Base-by-base conservation (phyloP, 2,888 invertebrate genomes). In the Archips xylosteana region DNA sequence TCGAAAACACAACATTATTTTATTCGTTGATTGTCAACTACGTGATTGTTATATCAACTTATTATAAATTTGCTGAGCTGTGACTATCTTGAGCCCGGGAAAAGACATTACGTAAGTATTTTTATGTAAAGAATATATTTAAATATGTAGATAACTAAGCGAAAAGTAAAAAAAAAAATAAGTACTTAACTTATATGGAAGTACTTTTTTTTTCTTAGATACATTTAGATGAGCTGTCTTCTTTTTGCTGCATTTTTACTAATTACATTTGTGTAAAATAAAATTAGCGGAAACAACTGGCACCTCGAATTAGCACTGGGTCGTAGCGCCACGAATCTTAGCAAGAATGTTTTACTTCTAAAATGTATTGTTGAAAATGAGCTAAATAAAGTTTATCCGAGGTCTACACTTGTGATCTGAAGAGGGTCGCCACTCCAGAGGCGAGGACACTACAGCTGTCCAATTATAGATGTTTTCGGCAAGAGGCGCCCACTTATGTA, bases 401-500 rank as follows among this genome's bases (percentile, higher is more conserved):
- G 87, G 83, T 82, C 81, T 82, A 79, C 84, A 84, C 88, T 88
- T 78, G 79, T 83, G 82, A 80, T 83, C 78, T 86, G 87, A 90
- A 91, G 89, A 91, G 92, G 92, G 92, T 92, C 89, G 83, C 84
- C 86, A 80, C 92, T 92, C 82, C 12, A 34, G 82, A 83, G 80
- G 74, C 78, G 85, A 90, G 89, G 81, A 84, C 87, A 79, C 88
- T 88, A 86, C 86, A 88, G 87, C 85, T 88, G 87, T 89, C 89
- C 90, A 92, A 92, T 92, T 92, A 91, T 89, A 90, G 86, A 87
- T 88, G 86, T 89, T 90, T 88, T 88, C 80, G 80, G 79, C 79
- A 79, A 88, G 84, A 87, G 87, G 84, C 84, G 80, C 83, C 80
- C 80, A 77, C 81, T 80, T 81, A 81, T 80, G 81, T 54, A 54